A percentile compares a stretch with the other conserved stretches of the same genome.
Evolutionary conservation across 1,140 invertebrate species (phyloP).

Genomic region (Protaetia brevitarsis): DNA sequence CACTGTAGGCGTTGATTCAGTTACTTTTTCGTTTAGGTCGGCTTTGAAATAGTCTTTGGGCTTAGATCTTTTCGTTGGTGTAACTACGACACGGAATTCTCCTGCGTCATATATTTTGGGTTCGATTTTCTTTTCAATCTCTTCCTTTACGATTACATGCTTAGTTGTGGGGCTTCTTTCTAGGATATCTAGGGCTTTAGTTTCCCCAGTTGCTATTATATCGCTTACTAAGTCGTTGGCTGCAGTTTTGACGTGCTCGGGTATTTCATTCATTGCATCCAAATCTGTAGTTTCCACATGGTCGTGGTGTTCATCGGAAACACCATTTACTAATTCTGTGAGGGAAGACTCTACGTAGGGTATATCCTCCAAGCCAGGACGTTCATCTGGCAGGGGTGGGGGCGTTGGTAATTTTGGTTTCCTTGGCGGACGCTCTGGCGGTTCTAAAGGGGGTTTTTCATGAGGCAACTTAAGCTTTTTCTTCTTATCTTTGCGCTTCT

Average conservation of each 20-base stretch:
- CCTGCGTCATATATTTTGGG: slow-evolving; percentile 40
- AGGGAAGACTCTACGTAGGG: slow-evolving; percentile 40
- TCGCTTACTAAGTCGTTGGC: slow-evolving; percentile 26
- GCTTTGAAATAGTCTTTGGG: slow-evolving; percentile 31
- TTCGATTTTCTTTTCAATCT: slow-evolving; percentile 37
- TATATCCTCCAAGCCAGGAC: slow-evolving; percentile 35
- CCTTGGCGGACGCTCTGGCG: slow-evolving; percentile 31
- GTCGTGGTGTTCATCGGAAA: background rate
- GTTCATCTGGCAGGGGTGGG: slow-evolving; percentile 18
- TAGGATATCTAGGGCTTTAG: slow-evolving; percentile 24
- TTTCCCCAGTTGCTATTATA: slow-evolving; percentile 29
- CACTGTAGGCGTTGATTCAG: slow-evolving; percentile 33
- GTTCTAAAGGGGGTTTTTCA: slow-evolving; percentile 31
- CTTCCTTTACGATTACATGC: slow-evolving; percentile 32
- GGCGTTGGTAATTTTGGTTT: slow-evolving; percentile 42
- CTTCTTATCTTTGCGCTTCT: slow-evolving; percentile 40
- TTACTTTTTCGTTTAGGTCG: slow-evolving; percentile 31
- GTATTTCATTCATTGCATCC: background rate
- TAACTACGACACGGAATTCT: slow-evolving; percentile 39
- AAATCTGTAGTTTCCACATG: slow-evolving; percentile 17
- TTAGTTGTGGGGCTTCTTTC: slow-evolving; percentile 29
- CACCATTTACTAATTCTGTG: background rate
- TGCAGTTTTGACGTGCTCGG: slow-evolving; percentile 19
- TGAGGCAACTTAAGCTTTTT: slow-evolving; percentile 32
- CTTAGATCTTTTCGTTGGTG: slow-evolving; percentile 39